Conservation (phyloP, 2,888 invertebrate genomes). For the Caenorhabditis sp. region DNA sequence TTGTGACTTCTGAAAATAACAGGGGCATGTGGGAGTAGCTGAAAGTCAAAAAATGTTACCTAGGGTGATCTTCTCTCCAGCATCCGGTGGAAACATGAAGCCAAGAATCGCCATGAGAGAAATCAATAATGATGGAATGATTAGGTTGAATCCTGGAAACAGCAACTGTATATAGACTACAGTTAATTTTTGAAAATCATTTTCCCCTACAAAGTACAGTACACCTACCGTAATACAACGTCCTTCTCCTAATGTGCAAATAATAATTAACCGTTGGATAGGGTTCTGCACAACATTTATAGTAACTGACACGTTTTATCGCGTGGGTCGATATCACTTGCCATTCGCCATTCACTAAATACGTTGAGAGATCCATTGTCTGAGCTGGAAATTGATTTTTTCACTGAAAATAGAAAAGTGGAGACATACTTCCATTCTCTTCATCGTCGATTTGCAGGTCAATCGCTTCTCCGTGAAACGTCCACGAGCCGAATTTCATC, state of each 20-base stretch:
- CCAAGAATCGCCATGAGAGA: slow-evolving; percentile 97
- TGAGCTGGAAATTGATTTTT: slow-evolving; percentile 47
- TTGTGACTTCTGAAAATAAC: slow-evolving; percentile 68
- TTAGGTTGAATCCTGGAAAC: slow-evolving; percentile 89
- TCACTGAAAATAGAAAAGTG: not conserved
- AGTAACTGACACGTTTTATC: slow-evolving; percentile 69
- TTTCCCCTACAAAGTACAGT: no score
- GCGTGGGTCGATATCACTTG: slow-evolving; percentile 70
- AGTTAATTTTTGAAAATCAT: no score
- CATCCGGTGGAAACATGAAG: slow-evolving; percentile 97
- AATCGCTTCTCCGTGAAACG: slow-evolving; percentile 88
- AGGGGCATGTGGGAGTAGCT: not conserved
- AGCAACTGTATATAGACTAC: no score
- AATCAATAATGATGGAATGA: slow-evolving; percentile 97
- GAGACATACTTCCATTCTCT: slow-evolving; percentile 32
- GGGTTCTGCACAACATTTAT: slow-evolving; percentile 85
- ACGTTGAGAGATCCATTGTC: slow-evolving; percentile 64
- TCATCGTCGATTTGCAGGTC: slow-evolving; percentile 77
- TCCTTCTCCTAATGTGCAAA: slow-evolving; percentile 92
- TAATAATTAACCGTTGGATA: slow-evolving; percentile 78
- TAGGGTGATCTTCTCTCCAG: slow-evolving; percentile 96
- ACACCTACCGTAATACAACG: slow-evolving; percentile 91
- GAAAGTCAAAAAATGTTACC: slow-evolving; percentile 75
- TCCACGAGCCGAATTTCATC: slow-evolving; percentile 81
- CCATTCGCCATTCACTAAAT: slow-evolving; percentile 65